Evolutionary conservation across 2,888 invertebrate genomes (phyloP).

Genomic region (Diarsia mendica): DNA sequence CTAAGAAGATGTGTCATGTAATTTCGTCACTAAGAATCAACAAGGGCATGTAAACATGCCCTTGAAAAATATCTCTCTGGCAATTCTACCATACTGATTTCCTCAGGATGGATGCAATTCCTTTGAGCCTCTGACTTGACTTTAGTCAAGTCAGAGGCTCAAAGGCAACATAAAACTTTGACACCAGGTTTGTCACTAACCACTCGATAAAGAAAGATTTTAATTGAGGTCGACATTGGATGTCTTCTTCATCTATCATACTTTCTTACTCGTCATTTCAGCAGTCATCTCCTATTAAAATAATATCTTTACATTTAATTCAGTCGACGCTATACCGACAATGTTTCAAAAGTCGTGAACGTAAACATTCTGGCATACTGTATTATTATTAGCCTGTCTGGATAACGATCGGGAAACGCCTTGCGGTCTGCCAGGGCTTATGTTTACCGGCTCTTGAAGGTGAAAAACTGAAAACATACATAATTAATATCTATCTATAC

Average conservation of each 20-base stretch:
- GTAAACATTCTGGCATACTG: not conserved
- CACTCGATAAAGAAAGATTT: too few species aligned
- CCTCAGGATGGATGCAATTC: too few species aligned
- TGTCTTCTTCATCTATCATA: not conserved
- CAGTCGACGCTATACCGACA: not conserved
- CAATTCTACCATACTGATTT: too few species aligned
- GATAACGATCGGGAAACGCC: conserved; percentile 8
- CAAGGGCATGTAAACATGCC: too few species aligned
- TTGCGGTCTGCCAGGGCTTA: conserved; percentile 45
- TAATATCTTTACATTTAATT: not conserved
- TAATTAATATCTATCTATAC: not conserved
- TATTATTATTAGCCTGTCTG: conserved; percentile 34
- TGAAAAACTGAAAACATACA: not conserved
- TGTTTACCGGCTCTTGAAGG: conserved; percentile 36
- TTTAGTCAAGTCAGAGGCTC: too few species aligned
- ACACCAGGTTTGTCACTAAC: too few species aligned
- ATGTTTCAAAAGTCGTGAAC: not conserved
- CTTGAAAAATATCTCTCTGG: too few species aligned
- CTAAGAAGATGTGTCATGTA: too few species aligned
- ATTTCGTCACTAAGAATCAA: not conserved
- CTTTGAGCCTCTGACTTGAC: too few species aligned
- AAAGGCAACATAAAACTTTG: too few species aligned
- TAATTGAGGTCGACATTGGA: too few species aligned
- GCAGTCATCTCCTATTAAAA: not conserved
- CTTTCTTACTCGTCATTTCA: not conserved